A percentile compares a stretch with the other conserved stretches of the same genome.
phyloP scores from a whole-genome alignment of 2,113 vertebrate species.

The Hypomesus transpacificus region DNA sequence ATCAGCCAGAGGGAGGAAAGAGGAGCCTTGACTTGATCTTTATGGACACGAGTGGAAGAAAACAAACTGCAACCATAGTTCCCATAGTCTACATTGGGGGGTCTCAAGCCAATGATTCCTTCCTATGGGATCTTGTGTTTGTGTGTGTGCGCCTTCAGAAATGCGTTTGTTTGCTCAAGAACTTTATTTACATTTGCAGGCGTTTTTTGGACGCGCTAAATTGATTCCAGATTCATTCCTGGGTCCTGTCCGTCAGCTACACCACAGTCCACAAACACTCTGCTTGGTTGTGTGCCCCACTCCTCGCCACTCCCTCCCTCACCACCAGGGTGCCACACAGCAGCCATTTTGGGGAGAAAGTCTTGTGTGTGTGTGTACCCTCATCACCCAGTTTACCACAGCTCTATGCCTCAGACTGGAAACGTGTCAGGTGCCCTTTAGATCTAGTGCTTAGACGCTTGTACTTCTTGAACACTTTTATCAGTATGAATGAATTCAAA shows the following conservation, averaged over 20 bases:
- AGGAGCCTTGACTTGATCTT: constrained; percentile 55
- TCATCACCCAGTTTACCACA: too few relatives aligned
- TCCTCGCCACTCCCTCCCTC: constrained; percentile 38
- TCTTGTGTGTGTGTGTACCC: background rate
- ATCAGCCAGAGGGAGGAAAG: constrained; percentile 55
- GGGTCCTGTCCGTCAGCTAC: constrained; percentile 71
- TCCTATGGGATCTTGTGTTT: constrained; percentile 40
- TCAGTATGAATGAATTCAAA: too few relatives aligned
- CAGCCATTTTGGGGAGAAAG: constrained; percentile 61
- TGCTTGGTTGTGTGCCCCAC: constrained; percentile 38
- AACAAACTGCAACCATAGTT: constrained; percentile 33
- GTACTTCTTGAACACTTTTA: too few relatives aligned
- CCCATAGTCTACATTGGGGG: constrained; percentile 42
- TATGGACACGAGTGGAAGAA: constrained; percentile 42
- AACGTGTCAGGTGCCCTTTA: background rate
- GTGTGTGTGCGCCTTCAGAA: constrained; percentile 54
- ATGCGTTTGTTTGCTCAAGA: constrained; percentile 70
- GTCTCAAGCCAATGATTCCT: constrained; percentile 36
- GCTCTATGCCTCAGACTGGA: background rate
- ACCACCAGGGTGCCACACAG: constrained; percentile 48
- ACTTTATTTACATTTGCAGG: constrained; percentile 73
- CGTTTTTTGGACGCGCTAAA: constrained; percentile 71
- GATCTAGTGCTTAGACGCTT: too few relatives aligned
- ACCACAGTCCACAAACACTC: constrained; percentile 65
- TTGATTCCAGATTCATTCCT: constrained; percentile 75